phyloP scores from a whole-genome alignment of 2,888 invertebrate genomes.

The Agrotis clavis region DNA sequence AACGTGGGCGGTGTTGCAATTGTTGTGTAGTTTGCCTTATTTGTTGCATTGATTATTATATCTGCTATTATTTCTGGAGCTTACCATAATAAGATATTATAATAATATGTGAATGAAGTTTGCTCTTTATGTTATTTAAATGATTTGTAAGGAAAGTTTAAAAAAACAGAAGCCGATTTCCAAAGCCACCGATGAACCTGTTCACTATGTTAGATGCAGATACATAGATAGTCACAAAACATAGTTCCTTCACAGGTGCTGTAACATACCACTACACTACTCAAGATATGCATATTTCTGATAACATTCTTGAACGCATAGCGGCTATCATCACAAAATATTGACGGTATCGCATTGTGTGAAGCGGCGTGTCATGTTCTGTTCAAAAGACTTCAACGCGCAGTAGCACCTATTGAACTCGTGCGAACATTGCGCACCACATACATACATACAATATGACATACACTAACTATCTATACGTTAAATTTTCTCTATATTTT shows the following conservation, averaged over 20 bases:
- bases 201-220: slow-evolving; percentile 3
- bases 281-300: not conserved
- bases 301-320: not conserved
- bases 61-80: slow-evolving; percentile 40
- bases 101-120: slow-evolving; percentile 20
- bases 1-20: slow-evolving; percentile 64
- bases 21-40: slow-evolving; percentile 60
- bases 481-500: slow-evolving; percentile 65
- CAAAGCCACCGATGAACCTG: not conserved
- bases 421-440: slow-evolving; percentile 64
- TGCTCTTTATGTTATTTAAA: slow-evolving; percentile 17
- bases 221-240: not conserved
- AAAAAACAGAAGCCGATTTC: slow-evolving; percentile 13
- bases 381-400: slow-evolving; percentile 68
- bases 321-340: slow-evolving; percentile 25
- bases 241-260: not conserved
- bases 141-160: slow-evolving; percentile 1
- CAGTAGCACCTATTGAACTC: slow-evolving; percentile 61
- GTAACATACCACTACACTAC: not conserved
- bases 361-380: slow-evolving; percentile 39
- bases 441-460: slow-evolving; percentile 52
- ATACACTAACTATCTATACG: slow-evolving; percentile 51
- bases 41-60: slow-evolving; percentile 50
- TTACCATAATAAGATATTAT: slow-evolving; percentile 36
- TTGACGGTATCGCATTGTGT: slow-evolving; percentile 30